A percentile compares a stretch with the other conserved stretches of the same genome.
phyloP scores from a whole-genome alignment of 2,797 vertebrate species.

The Carduelis carduelis region DNA sequence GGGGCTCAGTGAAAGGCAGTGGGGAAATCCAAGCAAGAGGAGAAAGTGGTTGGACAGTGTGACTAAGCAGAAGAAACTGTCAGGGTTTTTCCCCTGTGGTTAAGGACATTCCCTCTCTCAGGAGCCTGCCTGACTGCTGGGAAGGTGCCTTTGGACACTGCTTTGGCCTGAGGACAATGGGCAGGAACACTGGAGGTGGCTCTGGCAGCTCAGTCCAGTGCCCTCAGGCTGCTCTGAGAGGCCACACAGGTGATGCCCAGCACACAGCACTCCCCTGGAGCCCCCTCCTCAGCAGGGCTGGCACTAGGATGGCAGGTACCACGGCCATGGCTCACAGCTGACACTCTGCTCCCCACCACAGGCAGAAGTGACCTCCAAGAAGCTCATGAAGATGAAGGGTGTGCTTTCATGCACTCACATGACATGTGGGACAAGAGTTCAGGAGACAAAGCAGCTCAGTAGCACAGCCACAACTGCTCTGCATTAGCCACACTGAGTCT shows the following conservation, averaged over 20 bases:
- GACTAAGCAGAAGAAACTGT: not conserved
- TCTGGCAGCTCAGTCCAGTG: not conserved
- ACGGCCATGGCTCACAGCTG: not conserved
- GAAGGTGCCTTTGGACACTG: not conserved
- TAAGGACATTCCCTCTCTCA: not conserved
- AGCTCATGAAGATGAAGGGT: not conserved
- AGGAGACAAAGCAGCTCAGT: not conserved
- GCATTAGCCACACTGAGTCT: not conserved
- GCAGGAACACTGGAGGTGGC: not conserved
- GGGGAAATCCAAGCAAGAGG: not conserved
- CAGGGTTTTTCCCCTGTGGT: rapidly evolving
- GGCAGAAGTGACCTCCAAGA: not conserved
- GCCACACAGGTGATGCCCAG: rapidly evolving
- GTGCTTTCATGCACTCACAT: not conserved
- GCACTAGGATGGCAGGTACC: not conserved
- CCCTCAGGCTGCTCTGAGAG: not conserved
- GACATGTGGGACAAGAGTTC: rapidly evolving
- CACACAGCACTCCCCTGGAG: rapidly evolving
- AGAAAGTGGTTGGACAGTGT: not conserved
- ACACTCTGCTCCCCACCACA: not conserved
- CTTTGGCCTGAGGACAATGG: rapidly evolving
- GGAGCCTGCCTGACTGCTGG: not conserved
- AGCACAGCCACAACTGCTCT: not conserved
- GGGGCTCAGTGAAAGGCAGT: not conserved
- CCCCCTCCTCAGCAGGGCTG: not conserved